Percentiles rank a stretch among this genome's conserved stretches.
These are phyloP conservation scores for Synaphobranchus kaupii DNA, from an alignment of 2,797 vertebrate species.

Conservation along the genomic window DNA sequence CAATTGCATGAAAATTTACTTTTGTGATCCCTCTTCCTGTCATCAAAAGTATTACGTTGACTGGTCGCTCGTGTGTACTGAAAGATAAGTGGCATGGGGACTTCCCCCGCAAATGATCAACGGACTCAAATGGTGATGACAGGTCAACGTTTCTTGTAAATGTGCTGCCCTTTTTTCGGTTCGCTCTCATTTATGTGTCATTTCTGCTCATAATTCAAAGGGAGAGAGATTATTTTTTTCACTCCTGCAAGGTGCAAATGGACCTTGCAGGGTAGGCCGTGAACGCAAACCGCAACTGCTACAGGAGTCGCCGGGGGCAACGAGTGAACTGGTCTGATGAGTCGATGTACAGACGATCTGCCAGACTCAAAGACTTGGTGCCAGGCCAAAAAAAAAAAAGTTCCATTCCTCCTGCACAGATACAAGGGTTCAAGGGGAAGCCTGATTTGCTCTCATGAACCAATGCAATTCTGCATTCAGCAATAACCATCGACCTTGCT, in stretches of 20 bases:
- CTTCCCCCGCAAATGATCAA: conserved; percentile 24
- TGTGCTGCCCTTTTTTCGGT: conserved; percentile 14
- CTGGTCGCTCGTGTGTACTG: conserved; percentile 6
- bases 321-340: conserved; percentile 12
- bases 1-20: neutral
- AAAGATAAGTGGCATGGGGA: conserved; percentile 21
- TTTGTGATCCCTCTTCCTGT: neutral
- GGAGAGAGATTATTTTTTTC: neutral
- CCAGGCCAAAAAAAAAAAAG: neutral
- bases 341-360: neutral
- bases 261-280: neutral
- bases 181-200: conserved; percentile 24
- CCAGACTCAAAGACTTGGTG: neutral
- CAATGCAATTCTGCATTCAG: neutral
- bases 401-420: neutral
- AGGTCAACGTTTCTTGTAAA: conserved; percentile 35
- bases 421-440: neutral
- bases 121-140: conserved; percentile 15
- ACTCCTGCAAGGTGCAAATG: conserved; percentile 19
- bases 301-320: conserved; percentile 13
- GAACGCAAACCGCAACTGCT: neutral
- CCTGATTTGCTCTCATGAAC: neutral
- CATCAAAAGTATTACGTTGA: conserved; percentile 3
- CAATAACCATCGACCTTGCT: neutral
- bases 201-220: conserved; percentile 26